Evolutionary conservation across 2,113 vertebrate species (phyloP), one percentile per base, ranked within the genome.

Genomic region (Geothlypis trichas): DNA sequence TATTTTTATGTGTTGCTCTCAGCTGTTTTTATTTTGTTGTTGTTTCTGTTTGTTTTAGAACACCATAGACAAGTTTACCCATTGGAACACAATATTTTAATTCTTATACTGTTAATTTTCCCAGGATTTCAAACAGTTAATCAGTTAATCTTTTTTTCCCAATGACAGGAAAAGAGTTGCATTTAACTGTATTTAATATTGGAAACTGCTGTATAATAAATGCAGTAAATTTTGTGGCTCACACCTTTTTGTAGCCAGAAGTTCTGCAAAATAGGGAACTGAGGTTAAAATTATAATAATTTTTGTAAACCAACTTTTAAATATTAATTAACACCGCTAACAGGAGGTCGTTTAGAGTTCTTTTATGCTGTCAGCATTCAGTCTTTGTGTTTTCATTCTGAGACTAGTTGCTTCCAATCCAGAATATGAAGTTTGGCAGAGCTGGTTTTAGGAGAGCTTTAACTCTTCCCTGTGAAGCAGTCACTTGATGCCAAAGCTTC

Each of bases 351-450:
- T 96, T 96, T 37, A 49, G 87, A 95, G 82, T 86, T 96, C 35
- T 41, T 95, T 92, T 85, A 71, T 94, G 54, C 96, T 91, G 80
- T 83, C 76, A 86, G 87, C 37, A 59, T 71, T 84, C 81, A 97
- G 95, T 84, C 83, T 97, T 90, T 92, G 84, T 87, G 62, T 96
- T 96, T 96, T 96, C 86, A 92, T 96, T 97, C 84, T 15, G 5
- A 96, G 76, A 57, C 76, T 95, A 57, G 71, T 79, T 97, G 84
- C 74, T 96, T 96, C 79, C 89, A 97, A 31, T 95, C 59, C 96
- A 94, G 87, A 95, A 95, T 92, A 82, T 93, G 96, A 95, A 86
- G 86, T 96, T 97, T 97, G 96, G 93, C 96, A 96, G 75, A 84
- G 82, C 76, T 86, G 58, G 33, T 77, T 90, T 90, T 72, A 75